Conservation (phyloP, 2,113 vertebrate species). For the Hemiprocne comata region DNA sequence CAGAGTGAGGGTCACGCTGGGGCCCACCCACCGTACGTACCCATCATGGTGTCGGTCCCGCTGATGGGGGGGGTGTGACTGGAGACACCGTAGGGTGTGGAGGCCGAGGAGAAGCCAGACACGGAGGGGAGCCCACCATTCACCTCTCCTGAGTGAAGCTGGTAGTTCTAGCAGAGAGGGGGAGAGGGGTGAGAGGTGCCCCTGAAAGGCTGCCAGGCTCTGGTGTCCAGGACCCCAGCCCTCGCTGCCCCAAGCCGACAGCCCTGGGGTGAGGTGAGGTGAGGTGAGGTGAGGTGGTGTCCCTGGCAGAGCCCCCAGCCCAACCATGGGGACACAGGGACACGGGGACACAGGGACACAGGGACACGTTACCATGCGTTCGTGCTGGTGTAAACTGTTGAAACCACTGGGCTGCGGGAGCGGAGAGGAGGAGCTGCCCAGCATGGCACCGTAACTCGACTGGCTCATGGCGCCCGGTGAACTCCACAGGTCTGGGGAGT, state of each 20-base stretch:
- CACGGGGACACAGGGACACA: background rate
- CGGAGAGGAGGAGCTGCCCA: slow-evolving; percentile 86
- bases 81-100: slow-evolving; percentile 84
- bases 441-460: slow-evolving; percentile 89
- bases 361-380: slow-evolving; percentile 86
- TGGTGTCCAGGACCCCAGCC: background rate
- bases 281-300: accelerated
- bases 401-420: slow-evolving; percentile 86
- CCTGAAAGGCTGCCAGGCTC: background rate
- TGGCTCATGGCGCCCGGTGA: slow-evolving; percentile 86
- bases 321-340: accelerated
- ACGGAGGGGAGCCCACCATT: slow-evolving; percentile 82
- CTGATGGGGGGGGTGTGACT: slow-evolving; percentile 91
- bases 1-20: accelerated
- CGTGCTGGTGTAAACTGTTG: slow-evolving; percentile 89
- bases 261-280: accelerated
- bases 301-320: background rate
- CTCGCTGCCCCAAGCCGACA: accelerated
- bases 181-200: slow-evolving; percentile 43
- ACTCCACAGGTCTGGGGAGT: slow-evolving; percentile 87
- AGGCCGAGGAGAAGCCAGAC: slow-evolving; percentile 85
- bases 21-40: slow-evolving; percentile 41
- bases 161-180: slow-evolving; percentile 85
- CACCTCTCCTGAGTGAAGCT: slow-evolving; percentile 90
- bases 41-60: slow-evolving; percentile 87